These are phyloP conservation scores for Jacana jacana DNA, from an alignment of 2,113 vertebrate genomes.

Conservation along the genomic window DNA sequence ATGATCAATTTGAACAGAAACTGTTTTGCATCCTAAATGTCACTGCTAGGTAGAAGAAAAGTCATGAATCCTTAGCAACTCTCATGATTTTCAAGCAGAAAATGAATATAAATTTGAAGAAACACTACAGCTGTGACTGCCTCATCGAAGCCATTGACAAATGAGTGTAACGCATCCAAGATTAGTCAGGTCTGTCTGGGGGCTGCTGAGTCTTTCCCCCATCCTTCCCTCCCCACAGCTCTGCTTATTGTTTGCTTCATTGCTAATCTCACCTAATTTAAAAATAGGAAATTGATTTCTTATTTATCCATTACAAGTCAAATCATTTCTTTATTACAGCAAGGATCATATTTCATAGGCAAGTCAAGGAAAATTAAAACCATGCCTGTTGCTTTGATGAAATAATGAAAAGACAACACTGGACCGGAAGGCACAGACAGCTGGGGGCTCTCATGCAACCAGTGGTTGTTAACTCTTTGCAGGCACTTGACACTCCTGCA, in stretches of 20 bases:
- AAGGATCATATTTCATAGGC: conserved; percentile 52
- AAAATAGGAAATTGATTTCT: conserved; percentile 70
- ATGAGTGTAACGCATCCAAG: neutral
- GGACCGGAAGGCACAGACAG: conserved; percentile 48
- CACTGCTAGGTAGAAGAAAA: neutral
- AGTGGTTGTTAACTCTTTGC: conserved; percentile 50
- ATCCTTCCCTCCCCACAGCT: neutral
- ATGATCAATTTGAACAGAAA: neutral
- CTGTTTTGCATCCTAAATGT: neutral
- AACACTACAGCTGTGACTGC: conserved; percentile 16
- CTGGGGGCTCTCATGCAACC: conserved; percentile 36
- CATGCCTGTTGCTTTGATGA: conserved; percentile 59
- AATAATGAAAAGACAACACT: conserved; percentile 46
- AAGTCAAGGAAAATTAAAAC: conserved; percentile 65
- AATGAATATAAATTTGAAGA: neutral
- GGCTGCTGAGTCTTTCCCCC: neutral
- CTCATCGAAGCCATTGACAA: conserved; percentile 14
- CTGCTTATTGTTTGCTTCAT: conserved; percentile 58
- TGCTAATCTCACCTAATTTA: conserved; percentile 59
- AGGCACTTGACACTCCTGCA: neutral
- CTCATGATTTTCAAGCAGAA: neutral
- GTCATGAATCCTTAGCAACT: neutral
- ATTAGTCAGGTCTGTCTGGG: neutral
- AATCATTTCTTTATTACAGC: conserved; percentile 62
- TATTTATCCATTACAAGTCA: conserved; percentile 61